A percentile compares a stretch with the other conserved stretches of the same genome.
Conservation (phyloP, 2,797 vertebrate genomes). For the Chaenodraco wilsoni region DNA sequence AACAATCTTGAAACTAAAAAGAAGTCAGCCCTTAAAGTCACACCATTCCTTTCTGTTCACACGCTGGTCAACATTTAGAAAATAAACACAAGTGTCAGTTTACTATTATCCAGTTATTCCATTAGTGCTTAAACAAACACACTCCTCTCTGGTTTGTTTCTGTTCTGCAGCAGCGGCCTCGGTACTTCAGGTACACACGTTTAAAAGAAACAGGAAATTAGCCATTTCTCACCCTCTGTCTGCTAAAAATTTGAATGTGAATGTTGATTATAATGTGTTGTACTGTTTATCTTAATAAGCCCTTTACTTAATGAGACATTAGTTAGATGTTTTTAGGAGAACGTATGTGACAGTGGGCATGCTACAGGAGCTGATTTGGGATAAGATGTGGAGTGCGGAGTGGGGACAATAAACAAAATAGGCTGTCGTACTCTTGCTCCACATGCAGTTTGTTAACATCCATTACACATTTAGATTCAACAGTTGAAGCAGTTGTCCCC, state of each 20-base stretch:
- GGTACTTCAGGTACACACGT: conserved; percentile 21
- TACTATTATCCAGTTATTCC: conserved; percentile 52
- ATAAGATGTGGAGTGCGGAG: conserved; percentile 39
- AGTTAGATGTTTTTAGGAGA: conserved; percentile 47
- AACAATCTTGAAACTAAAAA: conserved; percentile 60
- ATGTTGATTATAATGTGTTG: conserved; percentile 54
- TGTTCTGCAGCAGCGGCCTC: conserved; percentile 51
- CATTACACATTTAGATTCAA: conserved; percentile 36
- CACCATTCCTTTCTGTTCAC: conserved; percentile 68
- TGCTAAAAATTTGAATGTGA: conserved; percentile 32
- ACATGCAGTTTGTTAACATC: conserved; percentile 40
- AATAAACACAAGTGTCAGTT: conserved; percentile 49
- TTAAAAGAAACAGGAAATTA: conserved; percentile 40
- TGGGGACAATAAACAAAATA: conserved; percentile 39
- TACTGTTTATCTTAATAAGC: conserved; percentile 72
- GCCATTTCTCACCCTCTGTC: conserved; percentile 24
- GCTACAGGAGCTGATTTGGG: conserved; percentile 64
- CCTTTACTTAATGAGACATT: conserved; percentile 79
- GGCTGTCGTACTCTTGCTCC: conserved; percentile 36
- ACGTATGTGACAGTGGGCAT: conserved; percentile 63
- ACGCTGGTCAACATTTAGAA: conserved; percentile 57
- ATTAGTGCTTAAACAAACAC: conserved; percentile 34
- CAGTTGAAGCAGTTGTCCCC: conserved; percentile 8
- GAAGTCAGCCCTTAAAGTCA: conserved; percentile 78
- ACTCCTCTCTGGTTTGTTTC: conserved; percentile 53